Percentiles rank a stretch among this genome's conserved stretches.
These are phyloP conservation scores for Diplodus sargus DNA, from an alignment of 2,797 vertebrate species.

Conservation along the genomic window DNA sequence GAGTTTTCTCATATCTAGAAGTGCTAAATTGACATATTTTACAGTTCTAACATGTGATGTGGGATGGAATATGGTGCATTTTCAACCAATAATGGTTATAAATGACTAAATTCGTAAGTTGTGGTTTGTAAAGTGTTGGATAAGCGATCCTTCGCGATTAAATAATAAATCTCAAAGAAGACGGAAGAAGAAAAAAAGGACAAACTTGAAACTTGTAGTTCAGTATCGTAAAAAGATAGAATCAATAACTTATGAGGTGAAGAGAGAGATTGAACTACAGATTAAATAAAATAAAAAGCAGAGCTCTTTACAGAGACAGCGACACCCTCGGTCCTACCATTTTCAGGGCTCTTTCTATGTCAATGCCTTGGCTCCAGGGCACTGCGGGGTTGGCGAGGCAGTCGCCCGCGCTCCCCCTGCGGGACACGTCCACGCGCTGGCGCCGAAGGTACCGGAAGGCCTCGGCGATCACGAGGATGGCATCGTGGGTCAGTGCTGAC, in stretches of 20 bases:
- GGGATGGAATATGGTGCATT: background rate
- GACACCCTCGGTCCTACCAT: constrained; percentile 85
- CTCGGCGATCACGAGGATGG: constrained; percentile 94
- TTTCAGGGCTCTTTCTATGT: constrained; percentile 98
- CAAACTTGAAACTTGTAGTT: background rate
- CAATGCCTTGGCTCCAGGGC: constrained; percentile 99
- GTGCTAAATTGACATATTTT: background rate
- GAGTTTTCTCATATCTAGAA: too few species aligned
- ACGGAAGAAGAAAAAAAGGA: background rate
- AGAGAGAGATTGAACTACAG: constrained; percentile 8
- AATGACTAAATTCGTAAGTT: background rate
- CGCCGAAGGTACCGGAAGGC: constrained; percentile 96
- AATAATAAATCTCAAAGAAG: background rate
- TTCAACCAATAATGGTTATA: background rate
- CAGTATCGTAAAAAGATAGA: background rate
- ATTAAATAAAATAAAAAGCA: constrained; percentile 4
- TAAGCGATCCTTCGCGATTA: background rate
- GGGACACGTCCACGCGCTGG: constrained; percentile 95
- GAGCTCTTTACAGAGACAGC: background rate
- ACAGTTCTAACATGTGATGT: background rate
- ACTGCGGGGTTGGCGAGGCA: constrained; percentile 98
- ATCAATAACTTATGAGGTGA: background rate
- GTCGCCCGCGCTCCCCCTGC: constrained; percentile 96
- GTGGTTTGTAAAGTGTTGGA: background rate
- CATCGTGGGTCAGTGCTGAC: constrained; percentile 95